Evolutionary conservation across 2,113 vertebrate genomes (phyloP), one percentile per base, ranked within the genome.

Genomic region (Illadopsis cleaveri): DNA sequence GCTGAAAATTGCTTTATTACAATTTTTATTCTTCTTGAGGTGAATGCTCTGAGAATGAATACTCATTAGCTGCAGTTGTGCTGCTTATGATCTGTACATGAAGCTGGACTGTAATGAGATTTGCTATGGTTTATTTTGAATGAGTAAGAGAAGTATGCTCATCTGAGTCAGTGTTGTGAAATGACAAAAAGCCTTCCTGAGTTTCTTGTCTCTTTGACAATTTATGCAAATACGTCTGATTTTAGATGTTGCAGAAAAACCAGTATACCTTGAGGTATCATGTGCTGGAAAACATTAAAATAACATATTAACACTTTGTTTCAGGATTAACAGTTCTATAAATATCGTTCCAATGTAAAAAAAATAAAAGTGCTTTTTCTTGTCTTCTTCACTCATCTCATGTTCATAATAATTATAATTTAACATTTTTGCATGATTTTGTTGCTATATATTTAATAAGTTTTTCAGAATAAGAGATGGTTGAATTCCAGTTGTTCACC

Each of bases 151-250:
- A 68, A 70, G 8, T 51, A 57, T 62, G 45, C 12, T 77, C 19
- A 38, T 85, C 42, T 89, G 58, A 93, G 30, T 76, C 62, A 86
- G 35, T 51, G 65, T 50, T 1, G 16, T 83, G 71, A 89, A 94
- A 77, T 25, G 15, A 60, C 45, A 60, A 60, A 62, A 57, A 14
- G 6, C 44, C 33, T 78, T 89, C 61, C 11, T 8, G 58, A 66
- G 2, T 9, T 71, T 9, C 93, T 87, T 66, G 73, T 91, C 58
- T 86, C 48, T 72, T 82, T 69, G 38, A 40, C 65, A 92, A 48
- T 86, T 93, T 89, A 83, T 87, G 66, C 60, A 83, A 88, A 66
- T 79, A 72, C 31, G 12, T 79, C 83, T 95, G 90, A 96, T 95
- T 95, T 97, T 93, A 94, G 77, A 45, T 30, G 30, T 89, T 72